Percentiles rank a stretch among this genome's conserved stretches.
Conservation (phyloP, 53 echinoderm and acorn worm species). For the Echinometra lucunter region DNA sequence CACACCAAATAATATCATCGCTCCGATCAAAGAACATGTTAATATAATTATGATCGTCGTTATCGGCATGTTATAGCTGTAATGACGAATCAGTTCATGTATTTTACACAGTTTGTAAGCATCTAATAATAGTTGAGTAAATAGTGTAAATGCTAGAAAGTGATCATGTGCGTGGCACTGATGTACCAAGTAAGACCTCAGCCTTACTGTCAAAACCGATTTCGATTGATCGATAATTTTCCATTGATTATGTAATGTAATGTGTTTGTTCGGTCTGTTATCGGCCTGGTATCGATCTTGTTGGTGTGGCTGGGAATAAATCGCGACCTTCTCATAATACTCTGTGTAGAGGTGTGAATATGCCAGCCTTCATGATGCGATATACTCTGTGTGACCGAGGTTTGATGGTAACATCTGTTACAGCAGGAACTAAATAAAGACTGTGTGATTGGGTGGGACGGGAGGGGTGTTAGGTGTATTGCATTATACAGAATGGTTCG, state of each 20-base stretch:
- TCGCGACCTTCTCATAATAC: not conserved
- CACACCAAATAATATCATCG: not conserved
- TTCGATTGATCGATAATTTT: no score
- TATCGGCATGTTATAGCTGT: not conserved
- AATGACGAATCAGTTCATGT: not conserved
- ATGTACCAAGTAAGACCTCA: not conserved
- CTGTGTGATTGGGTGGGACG: no score
- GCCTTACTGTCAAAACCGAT: no score
- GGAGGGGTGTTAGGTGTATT: no score
- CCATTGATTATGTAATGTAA: no score
- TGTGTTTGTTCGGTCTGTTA: no score
- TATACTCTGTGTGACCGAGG: not conserved
- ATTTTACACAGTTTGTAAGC: not conserved
- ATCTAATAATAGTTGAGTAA: not conserved
- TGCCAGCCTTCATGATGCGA: not conserved
- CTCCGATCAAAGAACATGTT: constrained; percentile 34
- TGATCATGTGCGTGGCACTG: not conserved
- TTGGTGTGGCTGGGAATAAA: no score
- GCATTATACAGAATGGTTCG: no score
- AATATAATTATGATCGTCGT: constrained; percentile 23
- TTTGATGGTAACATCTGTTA: not conserved
- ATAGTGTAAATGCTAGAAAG: not conserved
- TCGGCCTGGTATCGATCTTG: no score
- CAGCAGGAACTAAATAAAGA: not conserved
- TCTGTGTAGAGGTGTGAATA: not conserved